These are phyloP conservation scores for Chondrilla cf. caribensis DNA, from an alignment of 37 sponge, comb jelly and placozoan genomes.

Conservation along the genomic window DNA sequence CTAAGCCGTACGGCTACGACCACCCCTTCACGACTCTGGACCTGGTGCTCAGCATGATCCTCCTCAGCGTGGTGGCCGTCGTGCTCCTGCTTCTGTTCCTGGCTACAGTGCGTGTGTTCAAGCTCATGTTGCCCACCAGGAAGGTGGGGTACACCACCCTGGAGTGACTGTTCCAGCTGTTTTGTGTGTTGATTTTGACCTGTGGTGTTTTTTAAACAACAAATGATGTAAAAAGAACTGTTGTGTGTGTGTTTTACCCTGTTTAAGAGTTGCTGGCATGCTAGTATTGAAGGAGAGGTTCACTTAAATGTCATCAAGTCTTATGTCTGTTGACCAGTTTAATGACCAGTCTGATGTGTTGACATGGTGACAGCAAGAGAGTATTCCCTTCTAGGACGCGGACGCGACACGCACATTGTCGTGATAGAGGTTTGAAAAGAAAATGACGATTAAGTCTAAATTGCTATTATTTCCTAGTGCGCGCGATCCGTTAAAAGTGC, in stretches of 20 bases:
- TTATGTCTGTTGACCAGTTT: too few species aligned
- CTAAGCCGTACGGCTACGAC: not conserved
- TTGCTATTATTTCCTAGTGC: not conserved
- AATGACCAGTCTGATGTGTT: too few species aligned
- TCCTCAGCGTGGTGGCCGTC: slow-evolving; percentile 1
- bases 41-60: not conserved
- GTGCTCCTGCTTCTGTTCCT: not conserved
- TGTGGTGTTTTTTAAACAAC: too few species aligned
- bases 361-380: too few species aligned
- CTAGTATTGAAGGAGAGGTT: too few species aligned
- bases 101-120: not conserved
- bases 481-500: not conserved
- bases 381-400: too few species aligned
- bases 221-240: too few species aligned
- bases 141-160: not conserved
- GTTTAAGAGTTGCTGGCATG: too few species aligned
- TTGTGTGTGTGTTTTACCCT: too few species aligned
- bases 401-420: too few species aligned
- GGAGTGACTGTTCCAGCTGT: not conserved
- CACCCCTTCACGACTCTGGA: not conserved
- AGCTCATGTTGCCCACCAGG: not conserved
- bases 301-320: too few species aligned
- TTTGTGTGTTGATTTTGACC: too few species aligned
- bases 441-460: not conserved
- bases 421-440: not conserved